Evolutionary conservation across 1,140 invertebrate genomes (phyloP).

Genomic region (Chlorops oryzae): DNA sequence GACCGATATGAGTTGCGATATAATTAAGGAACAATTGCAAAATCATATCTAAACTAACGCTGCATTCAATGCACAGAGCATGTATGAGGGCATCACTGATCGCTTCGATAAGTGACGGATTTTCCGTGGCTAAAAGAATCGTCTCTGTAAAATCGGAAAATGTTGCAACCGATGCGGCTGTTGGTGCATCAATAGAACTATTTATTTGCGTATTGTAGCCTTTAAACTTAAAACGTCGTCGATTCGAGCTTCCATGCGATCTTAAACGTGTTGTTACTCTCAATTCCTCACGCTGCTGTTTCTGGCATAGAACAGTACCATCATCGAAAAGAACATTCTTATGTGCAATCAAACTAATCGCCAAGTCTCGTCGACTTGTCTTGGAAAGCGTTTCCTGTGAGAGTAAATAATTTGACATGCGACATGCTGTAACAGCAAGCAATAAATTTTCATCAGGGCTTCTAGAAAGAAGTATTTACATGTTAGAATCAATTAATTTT

Average conservation of each 20-base stretch:
- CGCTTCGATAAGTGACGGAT: constrained; percentile 36
- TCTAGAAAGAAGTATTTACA: constrained; percentile 11
- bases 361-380: constrained; percentile 27
- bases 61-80: constrained; percentile 39
- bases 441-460: constrained; percentile 35
- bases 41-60: constrained; percentile 33
- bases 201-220: too few relatives aligned
- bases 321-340: constrained; percentile 44
- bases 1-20: constrained; percentile 41
- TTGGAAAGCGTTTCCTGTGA: constrained; percentile 35
- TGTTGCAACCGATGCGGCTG: constrained; percentile 25
- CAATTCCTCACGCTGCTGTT: too few relatives aligned
- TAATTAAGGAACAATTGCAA: constrained; percentile 43
- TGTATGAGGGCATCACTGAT: constrained; percentile 45
- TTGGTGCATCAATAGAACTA: too few relatives aligned
- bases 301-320: constrained; percentile 35
- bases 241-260: too few relatives aligned
- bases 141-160: constrained; percentile 44
- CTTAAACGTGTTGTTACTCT: too few relatives aligned
- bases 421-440: constrained; percentile 38
- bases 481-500: neutral
- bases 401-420: constrained; percentile 43
- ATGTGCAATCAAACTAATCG: constrained; percentile 35
- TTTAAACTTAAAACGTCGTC: too few relatives aligned
- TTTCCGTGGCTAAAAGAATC: constrained; percentile 37